Base-by-base conservation (phyloP, 2,113 vertebrate genomes). In the Lepus americanus region DNA sequence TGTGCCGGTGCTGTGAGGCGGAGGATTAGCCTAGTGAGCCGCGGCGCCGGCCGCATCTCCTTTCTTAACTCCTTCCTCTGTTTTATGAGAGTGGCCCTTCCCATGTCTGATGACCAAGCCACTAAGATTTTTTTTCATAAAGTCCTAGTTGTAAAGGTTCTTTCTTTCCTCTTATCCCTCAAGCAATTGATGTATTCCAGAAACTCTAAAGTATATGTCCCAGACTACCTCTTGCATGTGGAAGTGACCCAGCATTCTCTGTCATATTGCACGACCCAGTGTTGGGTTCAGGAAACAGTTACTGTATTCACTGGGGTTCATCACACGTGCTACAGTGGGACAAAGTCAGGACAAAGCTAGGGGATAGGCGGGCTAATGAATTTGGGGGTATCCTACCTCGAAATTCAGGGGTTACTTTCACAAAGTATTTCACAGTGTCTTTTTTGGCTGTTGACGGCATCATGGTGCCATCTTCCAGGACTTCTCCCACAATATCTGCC, bases 261-360 rank as follows among this genome's bases (percentile, higher is more conserved):
- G 19, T 33, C 12, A 5, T 4, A 44, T 27, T 19, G 5, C 55
- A 29, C 0, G 0, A 80, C 17, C 20, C 20, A n/a, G 3, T 29
- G 39, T 86, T 22, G 51, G 44, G 31, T 67, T 53, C 23, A 17
- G 85, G 53, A 84, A 81, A 17, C 63, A 7, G 25, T 61, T 8
- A 22, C 53, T 31, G 1, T 39, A 5, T 19, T 61, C 31, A 7
- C 16, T 0, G 20, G 78, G 29, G 49, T 9, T 53, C 5, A 13
- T 16, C 2, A 3, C 22, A 2, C 5, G 29, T 22, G 17, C 67
- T 69, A 9, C 25, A 31, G 33, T 8, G 72, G 64, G 44, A 16
- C 25, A 79, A 27, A 31, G 4, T n/a, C 16, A 72, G 51, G 67
- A 36, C 33, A 36, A 36, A 88, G 86, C n/a, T n/a, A 44, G 64